Evolutionary conservation across 2,797 vertebrate genomes (phyloP).

Genomic region (Botia kubotai): DNA sequence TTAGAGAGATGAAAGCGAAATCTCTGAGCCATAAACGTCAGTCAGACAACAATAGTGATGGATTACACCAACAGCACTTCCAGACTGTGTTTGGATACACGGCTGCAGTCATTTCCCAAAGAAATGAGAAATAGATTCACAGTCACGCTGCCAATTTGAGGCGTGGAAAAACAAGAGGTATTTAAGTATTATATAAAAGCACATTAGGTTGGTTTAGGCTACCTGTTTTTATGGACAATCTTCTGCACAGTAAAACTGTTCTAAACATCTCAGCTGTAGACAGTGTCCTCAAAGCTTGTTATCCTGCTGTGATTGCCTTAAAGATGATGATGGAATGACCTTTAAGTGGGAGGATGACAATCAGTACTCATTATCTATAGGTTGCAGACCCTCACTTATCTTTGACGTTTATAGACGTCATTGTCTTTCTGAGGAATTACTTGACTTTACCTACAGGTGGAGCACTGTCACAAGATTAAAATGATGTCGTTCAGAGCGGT

Average conservation of each 20-base stretch:
- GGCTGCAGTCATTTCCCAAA: constrained; percentile 43
- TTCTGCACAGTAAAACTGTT: background rate
- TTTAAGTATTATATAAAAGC: background rate
- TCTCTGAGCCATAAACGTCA: constrained; percentile 56
- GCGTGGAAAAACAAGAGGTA: background rate
- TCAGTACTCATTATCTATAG: constrained; percentile 6
- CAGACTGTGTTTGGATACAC: constrained; percentile 49
- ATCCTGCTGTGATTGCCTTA: background rate
- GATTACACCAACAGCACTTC: constrained; percentile 50
- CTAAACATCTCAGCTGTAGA: background rate
- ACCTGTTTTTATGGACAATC: background rate
- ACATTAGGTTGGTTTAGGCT: background rate
- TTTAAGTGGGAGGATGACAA: constrained; percentile 8
- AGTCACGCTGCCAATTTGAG: constrained; percentile 6
- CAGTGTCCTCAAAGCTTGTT: background rate
- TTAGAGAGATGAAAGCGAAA: constrained; percentile 48
- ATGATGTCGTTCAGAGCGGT: background rate
- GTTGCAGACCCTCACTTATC: background rate
- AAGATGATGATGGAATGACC: background rate
- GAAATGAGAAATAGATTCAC: constrained; percentile 30
- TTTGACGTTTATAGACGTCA: background rate
- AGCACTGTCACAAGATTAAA: constrained; percentile 35
- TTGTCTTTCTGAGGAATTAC: constrained; percentile 5
- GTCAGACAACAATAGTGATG: constrained; percentile 55
- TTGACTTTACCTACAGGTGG: constrained; percentile 44